Percentiles rank a stretch among this genome's conserved stretches.
Conservation (phyloP, 2,888 invertebrate species). For the Rotaria sp. region DNA sequence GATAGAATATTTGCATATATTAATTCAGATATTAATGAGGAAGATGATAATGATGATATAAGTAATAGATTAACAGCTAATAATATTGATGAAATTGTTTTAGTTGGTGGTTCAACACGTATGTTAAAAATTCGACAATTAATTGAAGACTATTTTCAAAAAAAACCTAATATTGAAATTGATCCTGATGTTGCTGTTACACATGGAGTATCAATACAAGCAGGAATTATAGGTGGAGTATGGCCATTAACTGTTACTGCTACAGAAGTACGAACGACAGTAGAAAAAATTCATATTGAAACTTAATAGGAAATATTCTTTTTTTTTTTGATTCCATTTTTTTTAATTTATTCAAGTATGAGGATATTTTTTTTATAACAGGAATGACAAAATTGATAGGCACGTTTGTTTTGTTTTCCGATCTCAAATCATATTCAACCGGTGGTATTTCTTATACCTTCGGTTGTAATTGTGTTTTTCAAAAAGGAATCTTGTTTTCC, state of each 20-base stretch:
- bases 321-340: no score
- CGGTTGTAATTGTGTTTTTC: no score
- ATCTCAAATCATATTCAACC: background rate
- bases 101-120: slow-evolving; percentile 59
- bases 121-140: slow-evolving; percentile 56
- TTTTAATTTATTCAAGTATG: background rate
- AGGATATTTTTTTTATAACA: background rate
- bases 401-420: background rate
- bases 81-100: slow-evolving; percentile 57
- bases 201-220: slow-evolving; percentile 58
- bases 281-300: slow-evolving; percentile 25
- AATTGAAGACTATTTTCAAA: slow-evolving; percentile 55
- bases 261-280: slow-evolving; percentile 46
- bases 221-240: slow-evolving; percentile 58
- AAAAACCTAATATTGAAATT: slow-evolving; percentile 49
- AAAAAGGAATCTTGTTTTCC: background rate
- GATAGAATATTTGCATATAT: slow-evolving; percentile 53
- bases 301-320: background rate
- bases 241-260: slow-evolving; percentile 59
- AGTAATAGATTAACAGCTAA: slow-evolving; percentile 44
- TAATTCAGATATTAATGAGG: slow-evolving; percentile 41
- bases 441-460: background rate
- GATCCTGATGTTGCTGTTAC: slow-evolving; percentile 59
- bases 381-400: background rate
- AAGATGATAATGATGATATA: background rate